Base-by-base conservation (phyloP, 2,888 invertebrate genomes). In the Anthophora plumipes region DNA sequence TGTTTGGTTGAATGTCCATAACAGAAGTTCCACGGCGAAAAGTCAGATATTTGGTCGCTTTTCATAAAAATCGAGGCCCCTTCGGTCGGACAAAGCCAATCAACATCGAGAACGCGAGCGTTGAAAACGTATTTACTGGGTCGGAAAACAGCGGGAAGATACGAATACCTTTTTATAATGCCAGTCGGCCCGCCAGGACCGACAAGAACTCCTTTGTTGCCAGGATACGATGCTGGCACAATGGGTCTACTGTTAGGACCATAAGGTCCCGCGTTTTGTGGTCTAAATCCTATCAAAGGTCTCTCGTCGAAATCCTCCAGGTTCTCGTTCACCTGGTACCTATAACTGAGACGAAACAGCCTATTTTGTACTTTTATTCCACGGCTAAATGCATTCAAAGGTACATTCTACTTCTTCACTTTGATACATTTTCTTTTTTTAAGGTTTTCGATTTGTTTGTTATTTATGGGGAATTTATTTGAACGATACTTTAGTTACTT, bases 121-220 rank as follows among this genome's bases (percentile, higher is more conserved):
- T 22, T 41, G 77, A 55, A 63, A 76, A 69, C 61, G 37, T 54
- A 41, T 25, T 77, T 76, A 77, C 60, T 68, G 78, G 78, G 63
- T 77, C 37, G 78, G 77, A 64, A 78, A 61, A 57, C 55, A 57
- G 59, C 46, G 69, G 25, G 72, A 71, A 69, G 70, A 79, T 66
- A 64, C 70, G 64, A 64, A 74, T 91, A 92, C 88, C 93, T 88
- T 46, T 94, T 94, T 52, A 94, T 92, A 89, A 94, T 92, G 90
- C 95, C 94, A 69, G 94, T 95, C 82, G 95, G 94, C n/a, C 95
- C 95, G 0, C 93, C 94, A 1, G 94, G 94, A 14, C 94, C 94
- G 0, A 94, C 93, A 17, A 94, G 87, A 31, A 94, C 79, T 61
- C 79, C 84, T 63, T 82, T 85, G 76, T 86, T 80, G 71, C 85